Evolutionary conservation across 2,888 invertebrate species (phyloP), one percentile per base, ranked within the genome.

Genomic region (Dicranocentrus wangi): DNA sequence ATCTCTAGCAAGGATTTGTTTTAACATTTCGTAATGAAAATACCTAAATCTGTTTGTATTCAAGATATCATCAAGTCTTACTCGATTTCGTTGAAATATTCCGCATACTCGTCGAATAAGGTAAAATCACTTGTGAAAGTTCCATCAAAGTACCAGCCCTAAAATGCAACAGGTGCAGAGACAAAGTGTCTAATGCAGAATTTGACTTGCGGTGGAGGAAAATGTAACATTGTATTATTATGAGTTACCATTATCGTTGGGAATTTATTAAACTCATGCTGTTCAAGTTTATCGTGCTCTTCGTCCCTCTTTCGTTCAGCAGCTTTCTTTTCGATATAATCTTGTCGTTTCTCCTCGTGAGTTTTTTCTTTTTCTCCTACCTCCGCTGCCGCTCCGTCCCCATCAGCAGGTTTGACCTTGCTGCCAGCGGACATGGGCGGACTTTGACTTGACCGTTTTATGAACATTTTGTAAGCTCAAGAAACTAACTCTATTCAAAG

Each of bases 111-210:
- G 17, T 83, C 83, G 43, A 71, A 61, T 0, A 83, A 68, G 0
- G 69, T 78, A 32, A 81, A 83, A 15, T 65, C 21, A n/a, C 55
- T 72, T 1, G 71, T 55, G 25, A 81, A 83, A 8, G 60, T 65
- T 23, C 83, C 83, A 61, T 83, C 83, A 61, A 83, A 83, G 42
- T 81, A 83, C 83, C 81, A 81, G 19, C 83, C 83, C 83, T 83
- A 28, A 27, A 53, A 43, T 10, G 53, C n/a, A 53, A 28, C 23
- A 51, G 25, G n/a, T 1, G n/a, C n/a, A n/a, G n/a, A n/a, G n/a
- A n/a, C n/a, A n/a, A n/a, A n/a, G n/a, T n/a, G n/a, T n/a, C n/a
- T n/a, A n/a, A n/a, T n/a, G n/a, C n/a, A 39, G 39, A 39, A 39
- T 39, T 39, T 39, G 39, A 51, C 10, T n/a, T 13, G n/a, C 7